These are phyloP conservation scores for Drosophila antonietae DNA, from an alignment of 2,888 invertebrate species.

Conservation along the genomic window DNA sequence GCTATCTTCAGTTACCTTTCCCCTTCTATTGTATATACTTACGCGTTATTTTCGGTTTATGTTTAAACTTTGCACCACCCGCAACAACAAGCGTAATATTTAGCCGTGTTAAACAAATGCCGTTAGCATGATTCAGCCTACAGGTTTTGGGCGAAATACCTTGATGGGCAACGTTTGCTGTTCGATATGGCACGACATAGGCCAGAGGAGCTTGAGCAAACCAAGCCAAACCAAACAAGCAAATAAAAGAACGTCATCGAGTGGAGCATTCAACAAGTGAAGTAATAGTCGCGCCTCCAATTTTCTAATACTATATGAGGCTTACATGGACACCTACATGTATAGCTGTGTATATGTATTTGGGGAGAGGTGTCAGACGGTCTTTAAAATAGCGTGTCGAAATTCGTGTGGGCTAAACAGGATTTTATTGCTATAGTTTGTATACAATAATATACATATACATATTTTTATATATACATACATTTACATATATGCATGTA, in stretches of 20 bases:
- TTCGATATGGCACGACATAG: conserved; percentile 3
- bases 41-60: conserved; percentile 21
- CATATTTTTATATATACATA: neutral
- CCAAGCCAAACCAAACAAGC: conserved; percentile 8
- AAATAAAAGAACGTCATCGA: conserved; percentile 32
- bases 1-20: neutral
- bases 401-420: conserved; percentile 1
- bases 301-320: conserved; percentile 20
- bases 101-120: conserved; percentile 52
- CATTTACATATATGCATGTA: neutral
- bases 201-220: neutral
- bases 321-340: neutral
- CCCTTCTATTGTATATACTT: conserved; percentile 1
- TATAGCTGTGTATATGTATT: neutral
- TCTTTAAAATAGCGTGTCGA: conserved; percentile 11
- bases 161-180: neutral
- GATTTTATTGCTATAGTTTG: conserved; percentile 1
- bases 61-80: conserved; percentile 65
- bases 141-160: conserved; percentile 58
- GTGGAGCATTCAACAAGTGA: conserved; percentile 47
- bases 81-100: conserved; percentile 41
- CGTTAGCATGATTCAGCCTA: conserved; percentile 67
- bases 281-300: conserved; percentile 54
- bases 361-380: neutral
- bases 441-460: neutral